Evolutionary conservation across 2,888 invertebrate genomes (phyloP).

Genomic region (Leptopterna dolabrata): DNA sequence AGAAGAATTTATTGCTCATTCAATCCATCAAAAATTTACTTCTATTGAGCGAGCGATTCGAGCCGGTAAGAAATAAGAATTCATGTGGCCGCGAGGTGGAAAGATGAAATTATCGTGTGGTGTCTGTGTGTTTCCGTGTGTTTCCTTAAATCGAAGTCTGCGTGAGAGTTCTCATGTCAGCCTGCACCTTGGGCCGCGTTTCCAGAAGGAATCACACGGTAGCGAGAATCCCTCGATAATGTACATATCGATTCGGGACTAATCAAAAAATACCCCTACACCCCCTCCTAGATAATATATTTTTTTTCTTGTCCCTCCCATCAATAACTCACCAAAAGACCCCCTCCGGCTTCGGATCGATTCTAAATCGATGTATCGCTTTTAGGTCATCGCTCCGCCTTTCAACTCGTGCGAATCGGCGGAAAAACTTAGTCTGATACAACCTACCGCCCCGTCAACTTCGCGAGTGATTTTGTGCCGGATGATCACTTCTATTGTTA

Average conservation of each 20-base stretch:
- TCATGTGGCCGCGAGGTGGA: too few relatives aligned
- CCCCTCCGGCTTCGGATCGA: conserved; percentile 13
- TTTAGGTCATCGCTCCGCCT: conserved; percentile 35
- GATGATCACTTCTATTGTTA: background rate
- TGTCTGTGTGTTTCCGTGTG: background rate
- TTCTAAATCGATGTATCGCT: conserved; percentile 30
- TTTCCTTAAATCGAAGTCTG: too few relatives aligned
- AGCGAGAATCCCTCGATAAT: conserved; percentile 24
- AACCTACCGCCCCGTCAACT: conserved; percentile 5
- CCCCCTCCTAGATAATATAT: background rate
- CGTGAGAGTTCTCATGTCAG: too few relatives aligned
- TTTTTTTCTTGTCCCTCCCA: background rate
- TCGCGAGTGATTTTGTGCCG: background rate
- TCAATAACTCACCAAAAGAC: background rate
- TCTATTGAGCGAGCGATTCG: too few relatives aligned
- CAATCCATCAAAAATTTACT: too few relatives aligned
- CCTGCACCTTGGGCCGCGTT: background rate
- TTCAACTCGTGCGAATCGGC: background rate
- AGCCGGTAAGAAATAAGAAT: too few relatives aligned
- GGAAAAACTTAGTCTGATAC: conserved; percentile 9
- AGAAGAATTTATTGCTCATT: too few relatives aligned
- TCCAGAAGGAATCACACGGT: background rate
- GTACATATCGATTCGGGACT: background rate
- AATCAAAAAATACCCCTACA: conserved; percentile 21
- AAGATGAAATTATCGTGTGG: background rate